Evolutionary conservation across 1,140 invertebrate species (phyloP).

Genomic region (Subanguina moxae): DNA sequence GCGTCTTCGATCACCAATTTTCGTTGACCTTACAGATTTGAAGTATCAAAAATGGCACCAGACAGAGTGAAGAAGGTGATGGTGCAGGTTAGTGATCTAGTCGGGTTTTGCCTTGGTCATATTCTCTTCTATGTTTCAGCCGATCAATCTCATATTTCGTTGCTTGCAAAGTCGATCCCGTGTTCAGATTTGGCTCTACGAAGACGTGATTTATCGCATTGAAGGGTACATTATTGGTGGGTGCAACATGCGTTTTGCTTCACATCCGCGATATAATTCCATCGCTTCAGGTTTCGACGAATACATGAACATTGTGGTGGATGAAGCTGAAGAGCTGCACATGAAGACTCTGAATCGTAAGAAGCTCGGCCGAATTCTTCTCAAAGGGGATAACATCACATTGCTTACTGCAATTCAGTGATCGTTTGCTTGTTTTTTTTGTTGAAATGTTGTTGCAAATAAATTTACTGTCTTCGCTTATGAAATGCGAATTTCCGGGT

Average conservation of each 20-base stretch:
- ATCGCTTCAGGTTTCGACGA: constrained; percentile 93
- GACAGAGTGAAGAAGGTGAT: constrained; percentile 49
- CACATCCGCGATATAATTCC: too few species aligned
- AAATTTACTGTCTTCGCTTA: too few species aligned
- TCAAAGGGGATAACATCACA: constrained; percentile 91
- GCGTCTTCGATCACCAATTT: too few species aligned
- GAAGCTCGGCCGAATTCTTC: constrained; percentile 68
- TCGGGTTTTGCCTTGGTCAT: neutral
- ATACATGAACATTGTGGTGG: constrained; percentile 98
- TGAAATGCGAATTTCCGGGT: too few species aligned
- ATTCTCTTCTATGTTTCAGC: constrained; percentile 21
- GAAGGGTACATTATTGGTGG: constrained; percentile 82
- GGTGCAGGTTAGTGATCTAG: constrained; percentile 40
- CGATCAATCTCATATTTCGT: constrained; percentile 77
- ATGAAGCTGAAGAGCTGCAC: constrained; percentile 92
- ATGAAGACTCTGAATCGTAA: constrained; percentile 81
- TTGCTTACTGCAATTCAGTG: too few species aligned
- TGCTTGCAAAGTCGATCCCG: constrained; percentile 85
- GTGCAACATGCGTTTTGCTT: constrained; percentile 14
- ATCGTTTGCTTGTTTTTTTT: too few species aligned
- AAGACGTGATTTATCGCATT: constrained; percentile 85
- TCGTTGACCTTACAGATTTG: too few species aligned
- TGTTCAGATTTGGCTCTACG: constrained; percentile 95
- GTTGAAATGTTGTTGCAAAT: too few species aligned
- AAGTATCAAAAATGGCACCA: constrained; percentile 49